These are phyloP conservation scores for Heliocidaris erythrogramma DNA, from an alignment of 35 echinoderm and acorn worm species.

Conservation along the genomic window DNA sequence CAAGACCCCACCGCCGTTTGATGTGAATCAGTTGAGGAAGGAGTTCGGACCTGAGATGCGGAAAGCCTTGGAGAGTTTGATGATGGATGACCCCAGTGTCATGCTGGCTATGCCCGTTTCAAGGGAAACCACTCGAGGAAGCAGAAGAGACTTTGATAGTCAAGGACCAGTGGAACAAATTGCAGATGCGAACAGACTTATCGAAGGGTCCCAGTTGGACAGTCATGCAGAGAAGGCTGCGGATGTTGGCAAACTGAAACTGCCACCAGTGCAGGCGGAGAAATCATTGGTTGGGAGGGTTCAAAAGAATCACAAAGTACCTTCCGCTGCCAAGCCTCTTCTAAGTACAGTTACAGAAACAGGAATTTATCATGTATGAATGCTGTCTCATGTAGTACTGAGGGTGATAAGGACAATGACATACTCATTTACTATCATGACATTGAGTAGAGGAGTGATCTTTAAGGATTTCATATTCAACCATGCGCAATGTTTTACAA, in stretches of 20 bases:
- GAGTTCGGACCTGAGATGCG: conserved; percentile 72
- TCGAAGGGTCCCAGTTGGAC: background rate
- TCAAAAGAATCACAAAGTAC: conserved; percentile 22
- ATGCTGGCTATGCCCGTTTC: conserved; percentile 39
- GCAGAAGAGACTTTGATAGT: background rate
- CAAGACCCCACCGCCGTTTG: conserved; percentile 51
- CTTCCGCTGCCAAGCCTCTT: conserved; percentile 45
- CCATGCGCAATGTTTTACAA: too few species aligned
- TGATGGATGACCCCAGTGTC: conserved; percentile 58
- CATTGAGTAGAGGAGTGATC: too few species aligned
- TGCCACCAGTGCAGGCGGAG: conserved; percentile 63
- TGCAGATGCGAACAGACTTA: background rate
- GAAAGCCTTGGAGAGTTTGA: conserved; percentile 66
- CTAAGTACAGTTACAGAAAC: conserved; percentile 74
- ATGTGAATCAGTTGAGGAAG: conserved; percentile 60
- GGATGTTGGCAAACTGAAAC: conserved; percentile 47
- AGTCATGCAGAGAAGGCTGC: background rate
- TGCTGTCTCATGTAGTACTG: too few species aligned
- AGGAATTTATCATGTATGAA: background rate
- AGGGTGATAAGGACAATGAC: too few species aligned
- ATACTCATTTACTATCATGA: too few species aligned
- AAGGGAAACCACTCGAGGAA: conserved; percentile 27
- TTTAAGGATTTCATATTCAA: too few species aligned
- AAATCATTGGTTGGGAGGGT: conserved; percentile 33
- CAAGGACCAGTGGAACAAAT: background rate